Percentiles rank a stretch among this genome's conserved stretches.
phyloP scores from a whole-genome alignment of 2,888 invertebrate genomes.

The Agonopterix subpropinquella region DNA sequence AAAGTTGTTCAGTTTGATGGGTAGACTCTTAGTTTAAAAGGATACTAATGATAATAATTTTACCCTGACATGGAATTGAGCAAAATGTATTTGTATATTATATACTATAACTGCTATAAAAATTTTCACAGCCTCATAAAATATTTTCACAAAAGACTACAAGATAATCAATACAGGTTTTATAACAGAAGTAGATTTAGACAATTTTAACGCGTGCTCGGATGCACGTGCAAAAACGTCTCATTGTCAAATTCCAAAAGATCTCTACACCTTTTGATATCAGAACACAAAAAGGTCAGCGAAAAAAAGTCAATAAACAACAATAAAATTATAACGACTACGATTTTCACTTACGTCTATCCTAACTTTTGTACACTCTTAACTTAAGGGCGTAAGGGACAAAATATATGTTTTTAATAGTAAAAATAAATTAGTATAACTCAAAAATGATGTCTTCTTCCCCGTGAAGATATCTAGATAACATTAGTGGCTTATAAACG shows the following conservation, averaged over 20 bases:
- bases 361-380: neutral
- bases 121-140: too few relatives aligned
- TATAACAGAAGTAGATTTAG: neutral
- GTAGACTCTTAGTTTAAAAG: too few relatives aligned
- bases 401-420: neutral
- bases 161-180: too few relatives aligned
- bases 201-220: constrained; percentile 62
- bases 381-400: neutral
- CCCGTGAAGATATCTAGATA: constrained; percentile 63
- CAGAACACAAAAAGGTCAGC: constrained; percentile 29
- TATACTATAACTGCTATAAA: too few relatives aligned
- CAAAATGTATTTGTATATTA: too few relatives aligned
- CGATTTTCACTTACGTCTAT: neutral
- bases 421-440: constrained; percentile 18
- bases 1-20: too few relatives aligned
- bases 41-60: too few relatives aligned
- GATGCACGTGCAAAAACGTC: constrained; percentile 43
- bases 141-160: too few relatives aligned
- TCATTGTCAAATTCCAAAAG: constrained; percentile 27
- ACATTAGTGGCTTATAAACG: constrained; percentile 74
- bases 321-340: constrained; percentile 34
- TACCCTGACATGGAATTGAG: too few relatives aligned
- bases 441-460: constrained; percentile 51
- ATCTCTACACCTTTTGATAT: constrained; percentile 53
- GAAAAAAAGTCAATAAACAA: constrained; percentile 49